These are phyloP conservation scores for Alaudala cheleensis DNA, from an alignment of 2,113 vertebrate genomes.

Conservation along the genomic window DNA sequence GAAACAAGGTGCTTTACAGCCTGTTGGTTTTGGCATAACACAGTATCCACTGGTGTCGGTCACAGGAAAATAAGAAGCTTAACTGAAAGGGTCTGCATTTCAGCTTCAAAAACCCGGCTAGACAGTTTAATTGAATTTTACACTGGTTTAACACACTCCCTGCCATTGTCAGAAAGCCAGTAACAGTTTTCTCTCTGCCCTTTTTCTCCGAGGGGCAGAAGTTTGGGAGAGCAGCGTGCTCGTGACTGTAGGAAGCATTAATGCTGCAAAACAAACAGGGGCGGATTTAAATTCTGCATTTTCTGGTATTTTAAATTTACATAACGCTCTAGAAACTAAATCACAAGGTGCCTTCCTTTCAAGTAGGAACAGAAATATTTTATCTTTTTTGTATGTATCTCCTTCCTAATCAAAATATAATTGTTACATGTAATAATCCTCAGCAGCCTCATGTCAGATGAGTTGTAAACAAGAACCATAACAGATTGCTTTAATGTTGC, in stretches of 20 bases:
- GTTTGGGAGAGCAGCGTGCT: slow-evolving; percentile 64
- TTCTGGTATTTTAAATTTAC: slow-evolving; percentile 27
- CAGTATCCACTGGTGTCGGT: slow-evolving; percentile 83
- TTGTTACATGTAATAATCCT: slow-evolving; percentile 50
- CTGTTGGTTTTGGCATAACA: slow-evolving; percentile 90
- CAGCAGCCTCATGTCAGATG: slow-evolving; percentile 6
- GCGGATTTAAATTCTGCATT: neutral
- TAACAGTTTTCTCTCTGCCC: slow-evolving; percentile 75
- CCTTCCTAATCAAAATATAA: slow-evolving; percentile 56
- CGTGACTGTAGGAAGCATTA: slow-evolving; percentile 45
- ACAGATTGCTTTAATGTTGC: slow-evolving; percentile 47
- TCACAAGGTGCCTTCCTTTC: neutral
- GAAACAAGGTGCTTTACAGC: slow-evolving; percentile 89
- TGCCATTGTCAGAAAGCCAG: slow-evolving; percentile 82
- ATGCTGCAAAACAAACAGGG: slow-evolving; percentile 59
- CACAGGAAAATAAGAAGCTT: slow-evolving; percentile 88
- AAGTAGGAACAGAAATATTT: neutral
- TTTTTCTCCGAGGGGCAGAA: slow-evolving; percentile 72
- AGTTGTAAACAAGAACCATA: slow-evolving; percentile 50
- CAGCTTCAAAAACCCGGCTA: slow-evolving; percentile 87
- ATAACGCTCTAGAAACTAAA: slow-evolving; percentile 1
- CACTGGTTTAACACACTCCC: slow-evolving; percentile 87
- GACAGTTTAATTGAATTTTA: slow-evolving; percentile 91
- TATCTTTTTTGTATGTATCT: neutral
- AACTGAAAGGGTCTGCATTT: slow-evolving; percentile 87